A percentile compares a stretch with the other conserved stretches of the same genome.
Conservation (phyloP, 2,113 vertebrate species). For the Dinomys branickii region DNA sequence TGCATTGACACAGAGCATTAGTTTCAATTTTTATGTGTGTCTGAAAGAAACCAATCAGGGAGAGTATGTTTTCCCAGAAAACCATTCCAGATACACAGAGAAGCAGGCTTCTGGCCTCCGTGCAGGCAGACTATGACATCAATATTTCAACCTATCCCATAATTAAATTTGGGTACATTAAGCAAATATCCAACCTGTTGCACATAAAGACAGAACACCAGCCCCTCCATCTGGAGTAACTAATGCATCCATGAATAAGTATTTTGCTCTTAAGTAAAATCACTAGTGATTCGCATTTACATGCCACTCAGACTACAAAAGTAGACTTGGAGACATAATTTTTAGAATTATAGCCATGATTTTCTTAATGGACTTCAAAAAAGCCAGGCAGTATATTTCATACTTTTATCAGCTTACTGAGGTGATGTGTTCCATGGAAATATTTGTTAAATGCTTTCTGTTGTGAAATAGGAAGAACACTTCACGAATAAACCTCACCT, state of each 20-base stretch:
- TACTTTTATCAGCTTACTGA: not conserved
- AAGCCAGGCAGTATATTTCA: not conserved
- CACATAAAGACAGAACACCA: not conserved
- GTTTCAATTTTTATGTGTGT: constrained; percentile 57
- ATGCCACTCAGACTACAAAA: constrained; percentile 4
- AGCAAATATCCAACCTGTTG: constrained; percentile 41
- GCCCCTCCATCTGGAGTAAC: constrained; percentile 37
- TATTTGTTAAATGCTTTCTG: constrained; percentile 1
- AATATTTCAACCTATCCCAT: constrained; percentile 54
- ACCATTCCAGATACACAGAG: constrained; percentile 39
- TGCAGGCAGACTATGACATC: not conserved
- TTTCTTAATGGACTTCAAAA: constrained; percentile 27
- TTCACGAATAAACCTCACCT: constrained; percentile 15
- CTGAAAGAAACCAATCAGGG: constrained; percentile 64
- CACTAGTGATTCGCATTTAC: constrained; percentile 32
- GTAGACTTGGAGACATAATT: not conserved
- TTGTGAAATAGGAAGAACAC: constrained; percentile 31
- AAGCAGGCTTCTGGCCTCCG: constrained; percentile 28
- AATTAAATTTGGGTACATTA: constrained; percentile 72
- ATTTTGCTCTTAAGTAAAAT: constrained; percentile 14
- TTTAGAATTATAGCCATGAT: not conserved
- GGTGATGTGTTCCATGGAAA: not conserved
- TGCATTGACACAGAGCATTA: constrained; percentile 62
- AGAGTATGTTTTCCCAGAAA: constrained; percentile 64
- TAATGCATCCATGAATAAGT: constrained; percentile 7